Evolutionary conservation across 2,113 vertebrate species (phyloP).

Genomic region (Microcebus jonahi): DNA sequence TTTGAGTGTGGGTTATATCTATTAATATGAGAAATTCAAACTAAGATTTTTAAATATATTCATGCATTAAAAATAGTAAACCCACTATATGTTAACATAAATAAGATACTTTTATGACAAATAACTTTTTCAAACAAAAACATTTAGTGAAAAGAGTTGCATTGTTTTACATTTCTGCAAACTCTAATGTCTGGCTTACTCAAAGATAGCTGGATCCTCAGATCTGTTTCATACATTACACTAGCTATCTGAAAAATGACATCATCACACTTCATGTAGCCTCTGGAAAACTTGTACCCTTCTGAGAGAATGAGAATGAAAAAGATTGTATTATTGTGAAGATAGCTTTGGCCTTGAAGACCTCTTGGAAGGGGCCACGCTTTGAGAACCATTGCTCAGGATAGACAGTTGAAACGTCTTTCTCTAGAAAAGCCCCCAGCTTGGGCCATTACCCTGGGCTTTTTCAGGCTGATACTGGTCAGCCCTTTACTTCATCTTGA

Average conservation of each 20-base stretch:
- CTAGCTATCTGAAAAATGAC: neutral
- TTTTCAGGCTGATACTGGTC: slow-evolving; percentile 53
- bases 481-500: slow-evolving; percentile 62
- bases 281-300: slow-evolving; percentile 35
- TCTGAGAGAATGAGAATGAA: slow-evolving; percentile 18
- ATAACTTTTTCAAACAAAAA: slow-evolving; percentile 16
- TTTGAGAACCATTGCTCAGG: slow-evolving; percentile 11
- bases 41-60: neutral
- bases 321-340: slow-evolving; percentile 10
- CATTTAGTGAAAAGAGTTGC: neutral
- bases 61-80: slow-evolving; percentile 43
- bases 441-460: neutral
- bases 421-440: slow-evolving; percentile 27
- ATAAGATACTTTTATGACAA: neutral
- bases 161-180: neutral
- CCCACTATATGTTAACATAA: neutral
- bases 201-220: slow-evolving; percentile 7
- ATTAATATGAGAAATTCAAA: slow-evolving; percentile 36
- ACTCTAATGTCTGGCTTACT: slow-evolving; percentile 31
- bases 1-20: slow-evolving; percentile 14
- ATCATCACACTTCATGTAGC: neutral
- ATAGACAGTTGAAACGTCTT: neutral
- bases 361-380: neutral
- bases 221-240: slow-evolving; percentile 11
- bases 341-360: neutral